Evolutionary conservation across 1,140 invertebrate species (phyloP).

Genomic region (Brevipalpus yothersi): DNA sequence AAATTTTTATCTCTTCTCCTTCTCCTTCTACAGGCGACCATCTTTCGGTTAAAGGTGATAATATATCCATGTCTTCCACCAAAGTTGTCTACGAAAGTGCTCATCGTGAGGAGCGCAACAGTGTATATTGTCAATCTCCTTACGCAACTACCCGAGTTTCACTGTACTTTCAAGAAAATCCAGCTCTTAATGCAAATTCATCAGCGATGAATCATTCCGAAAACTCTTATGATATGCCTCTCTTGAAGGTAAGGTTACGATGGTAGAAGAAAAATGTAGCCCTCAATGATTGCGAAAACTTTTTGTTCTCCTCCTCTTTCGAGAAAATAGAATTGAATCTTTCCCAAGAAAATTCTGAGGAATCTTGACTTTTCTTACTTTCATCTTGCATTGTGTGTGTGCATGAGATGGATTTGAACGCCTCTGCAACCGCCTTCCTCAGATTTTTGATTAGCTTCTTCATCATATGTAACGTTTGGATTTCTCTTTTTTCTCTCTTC

Average conservation of each 20-base stretch:
- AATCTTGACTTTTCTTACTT: background rate
- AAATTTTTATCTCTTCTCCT: no score
- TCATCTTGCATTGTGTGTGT: background rate
- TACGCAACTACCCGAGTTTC: slow-evolving; percentile 1
- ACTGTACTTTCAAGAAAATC: slow-evolving; percentile 1
- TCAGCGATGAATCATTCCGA: background rate
- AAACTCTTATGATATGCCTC: slow-evolving; percentile 1
- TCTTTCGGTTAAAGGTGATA: background rate
- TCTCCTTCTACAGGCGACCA: background rate
- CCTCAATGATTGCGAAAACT: background rate
- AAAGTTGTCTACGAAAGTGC: slow-evolving; percentile 1
- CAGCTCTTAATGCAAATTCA: background rate
- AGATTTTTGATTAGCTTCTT: background rate
- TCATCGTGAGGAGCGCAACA: background rate
- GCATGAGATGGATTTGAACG: background rate
- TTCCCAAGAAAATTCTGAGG: no score
- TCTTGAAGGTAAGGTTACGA: background rate
- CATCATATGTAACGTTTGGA: background rate
- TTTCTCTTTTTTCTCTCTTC: background rate
- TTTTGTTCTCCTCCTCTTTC: background rate
- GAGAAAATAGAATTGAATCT: no score
- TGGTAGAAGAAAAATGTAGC: background rate
- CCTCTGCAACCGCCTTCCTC: background rate
- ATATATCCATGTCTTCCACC: background rate
- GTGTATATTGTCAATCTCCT: slow-evolving; percentile 5